Conservation (phyloP, 2,113 vertebrate species). For the Gavia stellata region DNA sequence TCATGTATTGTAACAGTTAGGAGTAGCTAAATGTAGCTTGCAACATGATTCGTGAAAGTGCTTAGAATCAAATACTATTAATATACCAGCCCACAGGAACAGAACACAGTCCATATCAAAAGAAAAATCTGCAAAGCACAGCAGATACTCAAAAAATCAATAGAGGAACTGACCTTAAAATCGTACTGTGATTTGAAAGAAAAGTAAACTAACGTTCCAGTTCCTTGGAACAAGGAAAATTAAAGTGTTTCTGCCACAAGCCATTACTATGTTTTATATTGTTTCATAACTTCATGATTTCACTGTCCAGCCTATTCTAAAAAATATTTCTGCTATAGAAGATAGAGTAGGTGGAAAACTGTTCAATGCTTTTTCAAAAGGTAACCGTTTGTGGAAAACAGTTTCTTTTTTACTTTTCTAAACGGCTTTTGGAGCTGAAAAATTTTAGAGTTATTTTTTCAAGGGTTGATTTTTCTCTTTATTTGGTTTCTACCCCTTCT, state of each 20-base stretch:
- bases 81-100: slow-evolving; percentile 9
- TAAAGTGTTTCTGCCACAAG: background rate
- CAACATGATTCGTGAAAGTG: background rate
- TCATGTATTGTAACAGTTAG: background rate
- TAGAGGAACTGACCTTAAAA: background rate
- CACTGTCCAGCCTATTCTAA: background rate
- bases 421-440: background rate
- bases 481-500: background rate
- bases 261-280: background rate
- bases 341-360: background rate
- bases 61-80: slow-evolving; percentile 6
- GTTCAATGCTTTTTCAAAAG: background rate
- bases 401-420: background rate
- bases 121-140: slow-evolving; percentile 21
- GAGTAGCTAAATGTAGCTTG: background rate
- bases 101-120: background rate
- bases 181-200: background rate
- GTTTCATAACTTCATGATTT: background rate
- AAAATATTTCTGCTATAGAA: background rate
- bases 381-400: background rate
- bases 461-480: background rate
- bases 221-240: background rate
- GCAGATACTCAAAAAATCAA: background rate
- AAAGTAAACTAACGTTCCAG: background rate
- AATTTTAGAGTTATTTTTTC: background rate